Base-by-base conservation (phyloP, 2,797 vertebrate genomes). In the Sternotherus odoratus region DNA sequence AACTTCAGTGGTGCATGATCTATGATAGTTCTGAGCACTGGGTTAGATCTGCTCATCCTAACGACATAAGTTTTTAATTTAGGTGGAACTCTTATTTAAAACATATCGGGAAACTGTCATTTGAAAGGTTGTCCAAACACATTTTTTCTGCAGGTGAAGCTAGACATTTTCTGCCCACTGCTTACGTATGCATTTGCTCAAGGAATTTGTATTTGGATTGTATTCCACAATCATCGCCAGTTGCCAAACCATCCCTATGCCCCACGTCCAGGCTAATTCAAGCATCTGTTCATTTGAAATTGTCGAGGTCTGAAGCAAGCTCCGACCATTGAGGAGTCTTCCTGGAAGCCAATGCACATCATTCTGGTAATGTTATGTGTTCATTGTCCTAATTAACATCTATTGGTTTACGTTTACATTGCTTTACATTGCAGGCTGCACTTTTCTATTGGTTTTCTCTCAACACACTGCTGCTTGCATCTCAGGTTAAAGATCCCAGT, bases 401-500 rank as follows among this genome's bases (percentile, higher is more conserved):
- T 17, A 6, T 56, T 23, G 28, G 46, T 16, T 3, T 23, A 66
- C 89, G 36, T 74, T 28, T 77, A 77, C 69, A 53, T 28, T 36
- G 36, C 28, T 74, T 28, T 77, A 77, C 69, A 53, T 28, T 36
- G 36, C 28, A 69, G 75, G 13, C 39, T 13, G 10, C 12, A 36
- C 54, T 77, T 28, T 51, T 26, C 1, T 3, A 4, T 2, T 19
- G 1, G 48, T 54, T 46, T 75, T 15, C 80, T 0, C 6, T 11
- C 36, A 69, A 85, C 43, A 84, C 48, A 26, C 30, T 8, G 57
- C 19, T 84, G 85, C 86, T 88, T 87, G 85, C 60, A 39, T 86
- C 80, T 88, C 24, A 1, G 92, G 81, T 89, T 88, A 91, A 90
- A 82, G 24, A 82, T 66, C 78, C 91, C 89, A 94, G 93, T 91